A percentile compares a stretch with the other conserved stretches of the same genome.
Conservation (phyloP, 2,797 vertebrate genomes). For the Notolabrus celidotus region DNA sequence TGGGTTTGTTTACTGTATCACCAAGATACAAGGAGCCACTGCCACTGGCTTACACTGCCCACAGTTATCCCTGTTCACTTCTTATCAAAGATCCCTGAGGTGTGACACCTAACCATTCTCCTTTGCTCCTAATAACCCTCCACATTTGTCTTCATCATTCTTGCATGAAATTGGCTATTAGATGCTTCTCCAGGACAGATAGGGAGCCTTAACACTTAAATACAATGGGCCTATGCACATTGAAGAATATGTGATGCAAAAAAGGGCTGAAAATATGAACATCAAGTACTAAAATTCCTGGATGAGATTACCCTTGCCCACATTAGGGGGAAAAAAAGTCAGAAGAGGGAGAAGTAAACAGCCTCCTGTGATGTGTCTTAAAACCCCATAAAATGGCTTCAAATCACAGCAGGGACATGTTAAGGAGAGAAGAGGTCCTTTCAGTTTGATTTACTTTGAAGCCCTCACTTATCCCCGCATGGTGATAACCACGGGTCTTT, state of each 20-base stretch:
- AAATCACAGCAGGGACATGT: slow-evolving; percentile 65
- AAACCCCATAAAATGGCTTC: slow-evolving; percentile 63
- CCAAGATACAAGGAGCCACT: slow-evolving; percentile 33
- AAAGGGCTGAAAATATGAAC: slow-evolving; percentile 53
- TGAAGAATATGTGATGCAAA: slow-evolving; percentile 46
- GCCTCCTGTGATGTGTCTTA: slow-evolving; percentile 61
- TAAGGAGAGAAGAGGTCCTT: slow-evolving; percentile 58
- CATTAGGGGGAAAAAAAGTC: neutral
- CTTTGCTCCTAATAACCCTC: slow-evolving; percentile 76
- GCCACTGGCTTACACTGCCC: slow-evolving; percentile 42
- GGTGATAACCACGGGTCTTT: slow-evolving; percentile 71
- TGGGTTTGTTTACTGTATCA: slow-evolving; percentile 64
- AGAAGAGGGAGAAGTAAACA: slow-evolving; percentile 35
- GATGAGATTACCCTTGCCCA: slow-evolving; percentile 6
- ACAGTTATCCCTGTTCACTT: slow-evolving; percentile 65
- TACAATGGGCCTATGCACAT: slow-evolving; percentile 39
- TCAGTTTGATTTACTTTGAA: slow-evolving; percentile 74
- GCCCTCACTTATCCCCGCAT: slow-evolving; percentile 66
- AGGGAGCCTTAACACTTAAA: slow-evolving; percentile 62
- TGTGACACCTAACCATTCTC: slow-evolving; percentile 76
- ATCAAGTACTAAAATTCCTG: slow-evolving; percentile 21
- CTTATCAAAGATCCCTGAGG: slow-evolving; percentile 75
- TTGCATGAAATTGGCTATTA: slow-evolving; percentile 86
- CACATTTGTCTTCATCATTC: slow-evolving; percentile 80
- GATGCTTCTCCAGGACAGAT: slow-evolving; percentile 71